These are phyloP conservation scores for Dilophus febrilis DNA, from an alignment of 2,888 invertebrate species.

Conservation along the genomic window DNA sequence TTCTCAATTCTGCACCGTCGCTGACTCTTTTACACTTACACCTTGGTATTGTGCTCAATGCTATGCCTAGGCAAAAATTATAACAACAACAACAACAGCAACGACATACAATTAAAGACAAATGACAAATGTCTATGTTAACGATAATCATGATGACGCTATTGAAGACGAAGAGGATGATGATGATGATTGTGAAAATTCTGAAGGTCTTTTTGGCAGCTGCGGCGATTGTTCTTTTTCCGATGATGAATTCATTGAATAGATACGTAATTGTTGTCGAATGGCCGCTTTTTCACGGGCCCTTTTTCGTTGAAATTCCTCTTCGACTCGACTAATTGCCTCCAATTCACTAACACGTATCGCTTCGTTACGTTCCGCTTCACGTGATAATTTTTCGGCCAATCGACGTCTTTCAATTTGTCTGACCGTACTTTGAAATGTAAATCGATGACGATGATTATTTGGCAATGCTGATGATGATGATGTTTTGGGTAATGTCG, in stretches of 20 bases:
- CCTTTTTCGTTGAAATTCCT: constrained; percentile 71
- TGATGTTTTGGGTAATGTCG: background rate
- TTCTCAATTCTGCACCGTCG: too few relatives aligned
- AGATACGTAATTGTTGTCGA: constrained; percentile 54
- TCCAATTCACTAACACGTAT: constrained; percentile 60
- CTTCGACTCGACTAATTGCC: constrained; percentile 64
- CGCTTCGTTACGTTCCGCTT: constrained; percentile 60
- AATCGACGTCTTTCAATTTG: constrained; percentile 57
- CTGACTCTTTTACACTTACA: too few relatives aligned
- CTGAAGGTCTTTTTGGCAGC: too few relatives aligned
- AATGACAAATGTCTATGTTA: too few relatives aligned
- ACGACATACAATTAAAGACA: too few relatives aligned
- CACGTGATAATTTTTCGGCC: constrained; percentile 57
- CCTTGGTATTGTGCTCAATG: too few relatives aligned
- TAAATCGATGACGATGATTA: constrained; percentile 46
- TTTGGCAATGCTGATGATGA: background rate
- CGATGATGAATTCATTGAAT: constrained; percentile 40
- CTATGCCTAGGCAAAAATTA: too few relatives aligned
- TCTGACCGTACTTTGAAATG: constrained; percentile 70
- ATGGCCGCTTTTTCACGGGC: constrained; percentile 60
- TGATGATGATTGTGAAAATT: too few relatives aligned
- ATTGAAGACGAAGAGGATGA: too few relatives aligned
- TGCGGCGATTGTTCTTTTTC: too few relatives aligned
- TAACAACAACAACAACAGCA: too few relatives aligned
- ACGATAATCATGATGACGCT: too few relatives aligned